Evolutionary conservation across 2,797 vertebrate genomes (phyloP), one percentile per base, ranked within the genome.

Genomic region (Pampus argenteus): DNA sequence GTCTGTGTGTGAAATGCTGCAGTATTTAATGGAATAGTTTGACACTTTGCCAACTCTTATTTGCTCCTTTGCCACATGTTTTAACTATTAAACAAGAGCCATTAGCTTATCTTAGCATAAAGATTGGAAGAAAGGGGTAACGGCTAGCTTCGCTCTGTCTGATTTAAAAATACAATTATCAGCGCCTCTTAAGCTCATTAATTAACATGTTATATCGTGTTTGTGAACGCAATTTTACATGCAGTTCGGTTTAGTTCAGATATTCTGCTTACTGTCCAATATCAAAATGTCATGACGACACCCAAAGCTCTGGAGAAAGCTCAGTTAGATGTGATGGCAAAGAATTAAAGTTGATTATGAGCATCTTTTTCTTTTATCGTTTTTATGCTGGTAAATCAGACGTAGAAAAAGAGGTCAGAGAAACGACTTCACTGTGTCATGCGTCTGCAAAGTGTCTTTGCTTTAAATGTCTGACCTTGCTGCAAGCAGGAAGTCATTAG

Each of bases 381-480:
- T n/a, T 45, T 42, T 23, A 54, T 52, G 23, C 29, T 13, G 26
- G 23, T 50, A 38, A 49, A 48, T 55, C 34, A 50, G 20, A 60
- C 26, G 1, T 13, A 56, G 26, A 5, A 36, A 36, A 3, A 36
- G 34, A 34, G 42, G n/a, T 20, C 25, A 28, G 49, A 52, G 5
- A 31, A 40, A 20, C 6, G 9, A 38, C 56, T 63, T 51, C 51
- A 44, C 8, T 65, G 44, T 14, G 3, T 61, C 61, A 20, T n/a
- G n/a, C n/a, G n/a, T n/a, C 50, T 31, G 31, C n/a, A n/a, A n/a
- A n/a, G n/a, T 20, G 22, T 68, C 20, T 57, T 55, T 55, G 29
- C 22, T 72, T 71, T 9, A 70, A 52, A 55, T 50, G 61, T 34
- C 50, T 58, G 61, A 61, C 66, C 63, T 60, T 57, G 40, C 47